Evolutionary conservation across 2,113 vertebrate genomes (phyloP).

Genomic region (Thunnus thynnus): DNA sequence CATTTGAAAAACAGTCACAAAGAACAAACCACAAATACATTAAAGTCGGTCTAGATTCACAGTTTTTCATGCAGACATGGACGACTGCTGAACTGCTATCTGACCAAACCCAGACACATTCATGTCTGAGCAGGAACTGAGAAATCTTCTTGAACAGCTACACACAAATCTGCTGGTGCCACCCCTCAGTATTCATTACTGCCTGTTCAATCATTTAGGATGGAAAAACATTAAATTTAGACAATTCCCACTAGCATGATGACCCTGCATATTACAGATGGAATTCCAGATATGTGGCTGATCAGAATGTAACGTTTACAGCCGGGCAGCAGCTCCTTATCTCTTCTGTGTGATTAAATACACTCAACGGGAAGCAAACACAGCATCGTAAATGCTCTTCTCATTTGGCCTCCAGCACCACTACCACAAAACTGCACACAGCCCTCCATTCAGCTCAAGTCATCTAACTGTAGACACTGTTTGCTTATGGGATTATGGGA

Average conservation of each 20-base stretch:
- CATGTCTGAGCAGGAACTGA: not conserved
- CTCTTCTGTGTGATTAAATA: conserved; percentile 30
- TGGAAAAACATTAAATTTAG: not conserved
- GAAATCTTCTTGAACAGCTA: not conserved
- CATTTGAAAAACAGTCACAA: not conserved
- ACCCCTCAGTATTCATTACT: not conserved
- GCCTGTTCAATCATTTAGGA: not conserved
- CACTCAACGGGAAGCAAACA: conserved; percentile 6
- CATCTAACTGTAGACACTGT: not conserved
- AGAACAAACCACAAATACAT: not conserved
- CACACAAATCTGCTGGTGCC: conserved; percentile 17
- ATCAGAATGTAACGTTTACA: conserved; percentile 16
- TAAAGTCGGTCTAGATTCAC: not conserved
- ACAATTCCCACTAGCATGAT: not conserved
- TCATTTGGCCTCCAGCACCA: not conserved
- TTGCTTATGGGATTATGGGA: not conserved
- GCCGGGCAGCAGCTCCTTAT: conserved; percentile 30
- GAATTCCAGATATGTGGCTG: conserved; percentile 44
- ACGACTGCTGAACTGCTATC: not conserved
- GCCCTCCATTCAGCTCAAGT: not conserved
- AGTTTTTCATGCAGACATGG: not conserved
- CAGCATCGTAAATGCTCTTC: conserved; percentile 7
- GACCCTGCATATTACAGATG: conserved; percentile 20
- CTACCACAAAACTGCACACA: conserved; percentile 7
- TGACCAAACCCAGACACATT: not conserved